Evolutionary conservation across 2,113 vertebrate species (phyloP).

Genomic region (Neopipo cinnamomea): DNA sequence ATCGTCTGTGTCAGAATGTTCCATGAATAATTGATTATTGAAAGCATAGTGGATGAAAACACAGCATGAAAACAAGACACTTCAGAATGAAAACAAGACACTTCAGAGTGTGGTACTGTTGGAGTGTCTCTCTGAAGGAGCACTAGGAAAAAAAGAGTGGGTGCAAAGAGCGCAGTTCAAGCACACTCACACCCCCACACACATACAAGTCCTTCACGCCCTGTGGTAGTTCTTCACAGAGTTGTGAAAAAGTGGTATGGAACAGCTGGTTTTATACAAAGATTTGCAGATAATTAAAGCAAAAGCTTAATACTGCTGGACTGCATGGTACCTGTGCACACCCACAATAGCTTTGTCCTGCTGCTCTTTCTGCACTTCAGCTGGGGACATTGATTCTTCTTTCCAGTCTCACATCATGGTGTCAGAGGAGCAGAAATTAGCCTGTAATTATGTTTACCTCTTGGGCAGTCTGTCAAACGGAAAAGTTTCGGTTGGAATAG

Average conservation of each 20-base stretch:
- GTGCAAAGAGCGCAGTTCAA: background rate
- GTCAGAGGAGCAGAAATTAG: background rate
- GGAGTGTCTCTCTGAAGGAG: background rate
- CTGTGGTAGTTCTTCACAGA: background rate
- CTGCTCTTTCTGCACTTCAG: background rate
- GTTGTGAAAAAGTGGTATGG: background rate
- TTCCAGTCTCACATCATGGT: background rate
- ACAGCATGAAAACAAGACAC: background rate
- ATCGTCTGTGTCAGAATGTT: background rate
- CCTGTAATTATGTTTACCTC: background rate
- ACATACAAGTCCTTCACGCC: background rate
- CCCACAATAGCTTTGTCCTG: background rate
- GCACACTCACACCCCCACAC: background rate
- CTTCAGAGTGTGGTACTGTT: background rate
- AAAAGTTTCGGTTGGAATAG: background rate
- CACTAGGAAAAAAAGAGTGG: rapidly evolving
- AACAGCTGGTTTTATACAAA: background rate
- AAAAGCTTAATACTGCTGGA: background rate
- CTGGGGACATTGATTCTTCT: background rate
- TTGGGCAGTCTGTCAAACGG: background rate
- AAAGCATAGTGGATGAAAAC: background rate
- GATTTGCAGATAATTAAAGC: background rate
- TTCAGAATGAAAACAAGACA: background rate
- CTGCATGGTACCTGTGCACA: background rate
- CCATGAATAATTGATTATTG: background rate